Conservation (phyloP, 2,888 invertebrate species). For the Ceriagrion tenellum region DNA sequence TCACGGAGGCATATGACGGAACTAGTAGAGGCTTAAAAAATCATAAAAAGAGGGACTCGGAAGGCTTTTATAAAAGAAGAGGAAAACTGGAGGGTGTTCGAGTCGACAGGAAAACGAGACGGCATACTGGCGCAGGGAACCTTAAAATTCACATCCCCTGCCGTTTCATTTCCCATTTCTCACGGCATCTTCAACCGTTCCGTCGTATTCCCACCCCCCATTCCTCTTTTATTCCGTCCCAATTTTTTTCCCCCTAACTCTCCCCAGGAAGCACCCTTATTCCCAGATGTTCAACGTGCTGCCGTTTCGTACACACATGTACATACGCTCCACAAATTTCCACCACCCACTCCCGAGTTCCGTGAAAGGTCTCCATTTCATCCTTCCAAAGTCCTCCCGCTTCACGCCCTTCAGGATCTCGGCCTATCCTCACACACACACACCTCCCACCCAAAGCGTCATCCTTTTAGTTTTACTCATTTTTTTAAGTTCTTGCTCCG, state of each 20-base stretch:
- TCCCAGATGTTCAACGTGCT: not conserved
- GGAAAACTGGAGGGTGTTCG: not conserved
- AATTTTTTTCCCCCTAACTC: not conserved
- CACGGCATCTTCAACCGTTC: not conserved
- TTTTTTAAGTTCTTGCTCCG: not conserved
- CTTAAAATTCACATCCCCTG: not conserved
- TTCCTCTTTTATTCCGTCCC: not conserved
- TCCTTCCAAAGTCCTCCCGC: not conserved
- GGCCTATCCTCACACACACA: not conserved
- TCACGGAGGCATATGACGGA: not conserved
- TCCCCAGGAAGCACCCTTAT: not conserved
- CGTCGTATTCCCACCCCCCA: not conserved
- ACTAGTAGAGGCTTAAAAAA: not conserved
- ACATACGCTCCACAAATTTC: not conserved
- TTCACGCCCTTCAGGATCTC: not conserved
- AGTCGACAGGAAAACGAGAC: too few relatives aligned
- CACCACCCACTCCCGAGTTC: not conserved
- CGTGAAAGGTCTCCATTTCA: not conserved
- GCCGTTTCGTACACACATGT: not conserved
- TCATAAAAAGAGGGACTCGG: not conserved
- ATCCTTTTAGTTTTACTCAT: not conserved
- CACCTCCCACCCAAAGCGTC: not conserved
- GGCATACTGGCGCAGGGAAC: not conserved
- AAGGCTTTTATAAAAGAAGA: not conserved
- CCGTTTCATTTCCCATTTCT: conserved; percentile 6